Base-by-base conservation (phyloP, 2,113 vertebrate genomes). In the Thermophis baileyi region DNA sequence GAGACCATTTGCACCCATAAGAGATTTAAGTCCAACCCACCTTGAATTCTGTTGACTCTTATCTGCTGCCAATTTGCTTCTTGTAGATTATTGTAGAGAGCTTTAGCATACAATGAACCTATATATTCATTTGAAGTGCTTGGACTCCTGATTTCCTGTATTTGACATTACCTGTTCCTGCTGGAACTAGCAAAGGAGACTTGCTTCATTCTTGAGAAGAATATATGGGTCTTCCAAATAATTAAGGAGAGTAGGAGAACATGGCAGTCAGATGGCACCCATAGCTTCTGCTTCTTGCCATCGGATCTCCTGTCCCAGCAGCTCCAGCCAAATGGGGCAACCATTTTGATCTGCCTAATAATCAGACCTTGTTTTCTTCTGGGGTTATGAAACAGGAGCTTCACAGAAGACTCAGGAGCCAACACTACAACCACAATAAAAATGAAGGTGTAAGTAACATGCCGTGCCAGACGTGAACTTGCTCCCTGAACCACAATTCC, bases 401-500 rank as follows among this genome's bases (percentile, higher is more conserved):
- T 93, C 24, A 50, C 74, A 90, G 50, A 90, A 92, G 40, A 25
- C 50, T 89, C 46, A 7, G 16, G 24, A n/a, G 54, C 46, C 18
- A 24, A 22, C 14, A 25, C 35, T 35, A 53, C 4, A 90, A 16
- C 27, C 24, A 50, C 25, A 60, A 51, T 1, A 85, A 90, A 96
- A 30, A 10, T 54, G 93, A 51, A 95, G 94, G 44, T 89, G 85
- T 0, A 1, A 95, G 91, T 50, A 94, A 95, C 90, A 55, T 93
- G 90, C 90, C 35, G 54, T 94, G 90, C 94, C 94, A 96, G 93
- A 95, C 95, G 94, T 90, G 95, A 94, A 93, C 94, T 88, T 88
- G 87, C 87, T 93, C 91, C 47, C 85, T 94, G 18, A 3, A 95
- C 90, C 57, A 92, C 47, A 24, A 92, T 95, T 63, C 57, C 92